Evolutionary conservation across 2,888 invertebrate species (phyloP), one percentile per base, ranked within the genome.

Genomic region (Arctia plantaginis): DNA sequence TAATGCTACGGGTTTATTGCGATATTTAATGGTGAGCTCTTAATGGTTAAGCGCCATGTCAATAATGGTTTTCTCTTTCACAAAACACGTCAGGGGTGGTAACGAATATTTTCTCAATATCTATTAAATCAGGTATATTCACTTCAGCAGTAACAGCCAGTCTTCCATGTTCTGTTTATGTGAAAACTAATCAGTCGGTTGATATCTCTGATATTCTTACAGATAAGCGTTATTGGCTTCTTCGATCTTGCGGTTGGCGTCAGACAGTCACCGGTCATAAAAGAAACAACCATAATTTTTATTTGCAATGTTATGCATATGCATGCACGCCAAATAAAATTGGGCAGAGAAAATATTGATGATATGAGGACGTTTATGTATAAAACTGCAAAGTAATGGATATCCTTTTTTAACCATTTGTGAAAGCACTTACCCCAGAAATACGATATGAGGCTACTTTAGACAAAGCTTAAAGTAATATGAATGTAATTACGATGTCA

Each of bases 1-100:
- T 75, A 69, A 66, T 69, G 23, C 62, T 13, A 44, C 65, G 69
- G 23, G 35, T 69, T 75, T 75, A 75, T 72, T 35, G 72, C 72
- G 35, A 47, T 72, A 74, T 75, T 71, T 75, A 75, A 75, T 75
- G 72, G 65, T 44, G 23, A 62, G 66, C 75, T 72, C 65, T 55
- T 51, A 66, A 72, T 72, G 75, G 65, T 47, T 41, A 65, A 59
- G 69, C 72, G 65, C 71, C 64, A 55, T 67, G 59, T 72, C 75
- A 71, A 75, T 71, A 69, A 68, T 35, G 66, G 62, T 70, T 44
- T 39, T 62, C 70, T 62, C 70, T 70, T 70, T 47, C 70, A 71
- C 47, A 33, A 44, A 23, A 64, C 41, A 47, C 33, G 44, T 27
- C 39, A 20, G 62, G 39, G 41, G 39, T 62, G 18, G 10, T 30